phyloP scores from a whole-genome alignment of 2,797 vertebrate species.

The Pogoniulus pusillus region DNA sequence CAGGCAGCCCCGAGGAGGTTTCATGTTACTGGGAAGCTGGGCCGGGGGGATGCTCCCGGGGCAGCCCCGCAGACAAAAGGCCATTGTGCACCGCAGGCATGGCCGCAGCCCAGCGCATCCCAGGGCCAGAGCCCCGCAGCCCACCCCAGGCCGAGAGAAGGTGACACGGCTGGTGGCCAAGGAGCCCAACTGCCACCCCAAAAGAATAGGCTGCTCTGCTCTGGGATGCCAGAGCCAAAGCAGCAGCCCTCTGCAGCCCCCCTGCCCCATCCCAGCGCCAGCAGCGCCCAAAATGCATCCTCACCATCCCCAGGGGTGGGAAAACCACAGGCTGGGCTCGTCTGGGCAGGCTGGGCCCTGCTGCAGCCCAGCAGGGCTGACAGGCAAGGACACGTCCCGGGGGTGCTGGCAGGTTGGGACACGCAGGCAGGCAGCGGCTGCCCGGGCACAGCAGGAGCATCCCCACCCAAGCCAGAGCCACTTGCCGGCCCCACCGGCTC shows the following conservation, averaged over 20 bases:
- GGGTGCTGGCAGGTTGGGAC: neutral
- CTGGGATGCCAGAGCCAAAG: accelerated
- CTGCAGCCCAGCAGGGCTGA: neutral
- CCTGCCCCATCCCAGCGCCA: neutral
- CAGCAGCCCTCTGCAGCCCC: neutral
- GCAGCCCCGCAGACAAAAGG: slow-evolving; percentile 52
- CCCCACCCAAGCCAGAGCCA: neutral
- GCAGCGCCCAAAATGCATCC: neutral
- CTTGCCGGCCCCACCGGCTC: neutral
- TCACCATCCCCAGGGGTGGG: accelerated
- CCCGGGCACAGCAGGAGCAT: neutral
- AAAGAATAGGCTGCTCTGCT: neutral
- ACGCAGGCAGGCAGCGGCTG: neutral
- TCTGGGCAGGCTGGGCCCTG: neutral
- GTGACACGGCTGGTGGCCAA: neutral
- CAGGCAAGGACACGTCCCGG: neutral
- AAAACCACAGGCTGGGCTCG: neutral
- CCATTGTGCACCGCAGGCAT: slow-evolving; percentile 39
- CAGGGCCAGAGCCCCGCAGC: neutral
- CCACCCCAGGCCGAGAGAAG: neutral
- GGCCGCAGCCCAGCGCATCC: slow-evolving; percentile 1
- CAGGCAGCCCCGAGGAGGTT: slow-evolving; percentile 50
- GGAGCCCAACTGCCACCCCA: neutral
- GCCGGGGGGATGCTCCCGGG: slow-evolving; percentile 50
- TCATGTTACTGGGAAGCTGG: slow-evolving; percentile 61